Conservation (phyloP, 1,140 invertebrate genomes). For the Trichonephila clavata region DNA sequence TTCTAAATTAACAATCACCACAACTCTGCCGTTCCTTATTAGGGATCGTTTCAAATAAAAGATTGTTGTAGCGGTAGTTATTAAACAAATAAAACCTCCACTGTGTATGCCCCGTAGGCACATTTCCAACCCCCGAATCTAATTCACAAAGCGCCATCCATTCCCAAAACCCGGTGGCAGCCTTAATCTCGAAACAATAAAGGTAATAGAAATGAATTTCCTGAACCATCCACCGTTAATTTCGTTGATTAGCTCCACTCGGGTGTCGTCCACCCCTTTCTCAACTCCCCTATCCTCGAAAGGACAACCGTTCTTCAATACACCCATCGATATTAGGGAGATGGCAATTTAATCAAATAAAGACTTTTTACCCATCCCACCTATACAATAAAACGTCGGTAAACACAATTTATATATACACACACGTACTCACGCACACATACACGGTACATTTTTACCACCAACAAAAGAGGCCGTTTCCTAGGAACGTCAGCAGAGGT, state of each 20-base stretch:
- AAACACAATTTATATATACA: constrained; percentile 61
- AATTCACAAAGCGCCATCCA: neutral
- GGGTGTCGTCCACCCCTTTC: neutral
- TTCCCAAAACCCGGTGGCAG: neutral
- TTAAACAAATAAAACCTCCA: neutral
- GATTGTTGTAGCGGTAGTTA: neutral
- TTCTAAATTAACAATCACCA: neutral
- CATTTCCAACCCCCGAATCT: neutral
- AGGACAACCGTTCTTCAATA: neutral
- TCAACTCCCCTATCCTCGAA: neutral
- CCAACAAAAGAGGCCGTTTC: constrained; percentile 43
- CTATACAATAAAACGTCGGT: constrained; percentile 71
- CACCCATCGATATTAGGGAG: neutral
- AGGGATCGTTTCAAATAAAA: neutral
- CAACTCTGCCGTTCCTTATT: neutral
- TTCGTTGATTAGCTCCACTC: constrained; percentile 60
- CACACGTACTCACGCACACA: neutral
- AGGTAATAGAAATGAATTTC: constrained; percentile 61
- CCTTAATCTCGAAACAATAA: constrained; percentile 42
- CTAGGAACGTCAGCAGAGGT: constrained; percentile 46
- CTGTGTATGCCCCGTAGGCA: neutral
- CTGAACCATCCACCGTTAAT: constrained; percentile 55
- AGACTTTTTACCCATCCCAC: constrained; percentile 31
- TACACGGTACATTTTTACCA: constrained; percentile 36
- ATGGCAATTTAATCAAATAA: constrained; percentile 63